phyloP scores from a whole-genome alignment of 2,113 vertebrate genomes.

The Nyctibius bracteatus region DNA sequence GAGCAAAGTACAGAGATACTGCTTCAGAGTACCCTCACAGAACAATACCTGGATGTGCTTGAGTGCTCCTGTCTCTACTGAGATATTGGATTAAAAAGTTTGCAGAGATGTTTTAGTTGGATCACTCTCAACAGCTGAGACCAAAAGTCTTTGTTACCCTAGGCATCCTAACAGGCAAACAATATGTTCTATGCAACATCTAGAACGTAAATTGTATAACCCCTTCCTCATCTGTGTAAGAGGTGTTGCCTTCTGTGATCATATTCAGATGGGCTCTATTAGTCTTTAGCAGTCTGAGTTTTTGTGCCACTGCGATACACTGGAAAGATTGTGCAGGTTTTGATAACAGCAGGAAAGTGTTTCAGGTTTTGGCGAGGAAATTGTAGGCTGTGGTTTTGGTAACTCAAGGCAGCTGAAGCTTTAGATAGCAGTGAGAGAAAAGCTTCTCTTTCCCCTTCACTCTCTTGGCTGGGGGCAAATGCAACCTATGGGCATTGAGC shows the following conservation, averaged over 20 bases:
- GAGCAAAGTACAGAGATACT: neutral
- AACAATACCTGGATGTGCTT: neutral
- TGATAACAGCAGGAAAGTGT: neutral
- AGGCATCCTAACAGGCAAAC: neutral
- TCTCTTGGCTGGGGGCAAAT: neutral
- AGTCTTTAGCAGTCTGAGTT: neutral
- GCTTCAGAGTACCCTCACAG: neutral
- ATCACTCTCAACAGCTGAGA: neutral
- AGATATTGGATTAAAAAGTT: neutral
- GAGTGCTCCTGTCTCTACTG: neutral
- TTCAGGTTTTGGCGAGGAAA: neutral
- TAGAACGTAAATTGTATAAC: neutral
- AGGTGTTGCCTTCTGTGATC: neutral
- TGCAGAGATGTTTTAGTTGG: neutral
- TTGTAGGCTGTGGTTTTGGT: neutral
- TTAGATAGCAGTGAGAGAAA: neutral
- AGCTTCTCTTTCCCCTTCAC: neutral
- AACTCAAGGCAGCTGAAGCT: neutral
- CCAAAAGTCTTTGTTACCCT: neutral
- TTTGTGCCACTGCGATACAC: neutral
- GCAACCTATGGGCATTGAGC: fast-evolving
- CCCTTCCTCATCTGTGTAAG: neutral
- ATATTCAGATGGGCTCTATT: neutral
- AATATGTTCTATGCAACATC: neutral
- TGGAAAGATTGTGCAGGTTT: neutral